Conservation (phyloP, 64 coral and sea anemone genomes). For the Acropora yongei region DNA sequence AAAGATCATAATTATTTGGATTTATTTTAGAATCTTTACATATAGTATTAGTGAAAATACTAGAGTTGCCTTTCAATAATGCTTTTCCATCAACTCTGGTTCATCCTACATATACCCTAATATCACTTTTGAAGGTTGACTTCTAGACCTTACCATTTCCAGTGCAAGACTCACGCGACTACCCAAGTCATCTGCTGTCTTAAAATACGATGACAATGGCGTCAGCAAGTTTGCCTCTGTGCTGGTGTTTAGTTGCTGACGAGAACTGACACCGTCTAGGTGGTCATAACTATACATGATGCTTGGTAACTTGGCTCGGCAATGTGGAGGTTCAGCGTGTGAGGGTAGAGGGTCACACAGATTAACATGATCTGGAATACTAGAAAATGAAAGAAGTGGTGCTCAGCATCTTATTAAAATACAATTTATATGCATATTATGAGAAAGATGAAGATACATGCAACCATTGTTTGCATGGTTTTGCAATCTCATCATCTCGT, state of each 20-base stretch:
- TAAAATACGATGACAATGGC: slow-evolving; percentile 57
- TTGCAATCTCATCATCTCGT: no score
- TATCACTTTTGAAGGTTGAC: no score
- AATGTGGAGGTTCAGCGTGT: slow-evolving; percentile 51
- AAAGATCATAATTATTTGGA: no score
- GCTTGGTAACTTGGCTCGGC: slow-evolving; percentile 44
- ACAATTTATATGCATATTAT: no score
- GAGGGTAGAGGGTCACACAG: slow-evolving; percentile 17
- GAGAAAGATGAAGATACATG: no score
- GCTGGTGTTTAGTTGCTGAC: slow-evolving; percentile 58
- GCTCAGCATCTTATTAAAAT: no score
- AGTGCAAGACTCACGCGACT: slow-evolving; percentile 63
- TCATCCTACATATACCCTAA: no score
- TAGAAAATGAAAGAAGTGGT: background rate
- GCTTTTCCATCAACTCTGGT: no score
- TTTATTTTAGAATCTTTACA: no score
- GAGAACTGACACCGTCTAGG: slow-evolving; percentile 65
- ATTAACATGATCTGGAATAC: slow-evolving; percentile 76
- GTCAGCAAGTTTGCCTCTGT: slow-evolving; percentile 48
- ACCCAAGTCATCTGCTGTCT: slow-evolving; percentile 76
- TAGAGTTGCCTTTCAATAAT: no score
- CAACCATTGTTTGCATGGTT: no score
- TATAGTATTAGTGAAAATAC: no score
- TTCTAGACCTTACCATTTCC: slow-evolving; percentile 48
- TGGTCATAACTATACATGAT: slow-evolving; percentile 79